These are phyloP conservation scores for Diarsia rubi DNA, from an alignment of 2,888 invertebrate species.

Conservation along the genomic window DNA sequence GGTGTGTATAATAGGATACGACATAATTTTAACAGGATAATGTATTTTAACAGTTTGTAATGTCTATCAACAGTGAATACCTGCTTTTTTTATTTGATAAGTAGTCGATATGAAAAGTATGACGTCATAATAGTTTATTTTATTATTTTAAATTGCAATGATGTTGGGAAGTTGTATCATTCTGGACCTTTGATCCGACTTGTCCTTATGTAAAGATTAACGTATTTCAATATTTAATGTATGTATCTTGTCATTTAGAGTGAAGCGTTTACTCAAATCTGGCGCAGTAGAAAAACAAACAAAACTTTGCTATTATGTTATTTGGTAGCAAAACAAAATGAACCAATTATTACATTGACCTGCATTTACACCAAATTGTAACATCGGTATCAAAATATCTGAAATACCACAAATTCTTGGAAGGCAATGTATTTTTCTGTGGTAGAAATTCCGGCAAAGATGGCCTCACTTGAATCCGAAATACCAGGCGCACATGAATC, in stretches of 20 bases:
- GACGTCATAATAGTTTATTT: background rate
- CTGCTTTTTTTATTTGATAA: background rate
- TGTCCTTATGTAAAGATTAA: background rate
- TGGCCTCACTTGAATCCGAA: conserved; percentile 89
- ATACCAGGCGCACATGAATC: conserved; percentile 80
- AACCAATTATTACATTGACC: background rate
- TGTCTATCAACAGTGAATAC: background rate
- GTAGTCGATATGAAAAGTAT: no score
- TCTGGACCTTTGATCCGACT: conserved; percentile 12
- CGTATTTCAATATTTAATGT: background rate
- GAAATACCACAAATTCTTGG: conserved; percentile 43
- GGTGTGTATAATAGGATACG: no score
- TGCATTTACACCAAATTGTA: background rate
- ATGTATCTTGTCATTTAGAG: background rate
- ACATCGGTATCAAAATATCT: background rate
- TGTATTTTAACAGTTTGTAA: background rate
- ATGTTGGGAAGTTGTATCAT: background rate
- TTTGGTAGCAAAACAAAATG: background rate
- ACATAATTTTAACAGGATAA: background rate
- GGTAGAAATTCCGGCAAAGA: conserved; percentile 79
- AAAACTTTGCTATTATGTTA: background rate
- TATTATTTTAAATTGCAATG: background rate
- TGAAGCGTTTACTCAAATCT: background rate
- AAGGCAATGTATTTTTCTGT: conserved; percentile 48
- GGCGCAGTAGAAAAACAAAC: background rate